These are phyloP conservation scores for Agelas oroides DNA, from an alignment of 37 sponge, comb jelly and placozoan species.

Conservation along the genomic window DNA sequence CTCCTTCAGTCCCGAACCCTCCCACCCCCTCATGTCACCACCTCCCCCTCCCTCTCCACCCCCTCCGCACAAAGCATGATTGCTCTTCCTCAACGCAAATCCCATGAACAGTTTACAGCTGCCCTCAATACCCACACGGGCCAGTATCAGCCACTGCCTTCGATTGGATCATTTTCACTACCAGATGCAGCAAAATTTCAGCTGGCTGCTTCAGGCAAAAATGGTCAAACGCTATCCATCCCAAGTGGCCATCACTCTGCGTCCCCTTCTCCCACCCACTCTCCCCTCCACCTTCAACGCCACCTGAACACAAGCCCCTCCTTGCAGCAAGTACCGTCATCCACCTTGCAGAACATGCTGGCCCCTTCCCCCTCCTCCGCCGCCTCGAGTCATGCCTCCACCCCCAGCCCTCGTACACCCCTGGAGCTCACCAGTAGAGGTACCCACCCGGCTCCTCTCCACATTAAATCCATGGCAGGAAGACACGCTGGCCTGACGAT, in stretches of 20 bases:
- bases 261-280: not conserved
- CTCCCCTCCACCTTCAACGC: not conserved
- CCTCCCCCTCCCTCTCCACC: not conserved
- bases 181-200: too few species aligned
- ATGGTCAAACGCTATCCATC: not conserved
- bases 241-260: not conserved
- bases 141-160: too few species aligned
- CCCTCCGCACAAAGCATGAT: not conserved
- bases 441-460: constrained; percentile 1
- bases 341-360: not conserved
- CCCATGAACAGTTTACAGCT: not conserved
- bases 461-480: not conserved
- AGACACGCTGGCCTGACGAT: not conserved
- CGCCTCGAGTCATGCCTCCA: not conserved
- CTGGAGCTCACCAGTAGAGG: not conserved
- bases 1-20: not conserved
- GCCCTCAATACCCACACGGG: not conserved
- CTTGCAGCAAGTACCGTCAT: not conserved
- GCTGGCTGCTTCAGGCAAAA: not conserved
- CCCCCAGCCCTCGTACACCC: not conserved
- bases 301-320: not conserved
- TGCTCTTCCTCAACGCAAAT: not conserved
- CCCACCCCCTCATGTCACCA: not conserved
- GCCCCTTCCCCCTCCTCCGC: not conserved
- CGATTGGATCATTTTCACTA: too few species aligned